These are phyloP conservation scores for Diloba caeruleocephala DNA, from an alignment of 2,888 invertebrate species.

Conservation along the genomic window DNA sequence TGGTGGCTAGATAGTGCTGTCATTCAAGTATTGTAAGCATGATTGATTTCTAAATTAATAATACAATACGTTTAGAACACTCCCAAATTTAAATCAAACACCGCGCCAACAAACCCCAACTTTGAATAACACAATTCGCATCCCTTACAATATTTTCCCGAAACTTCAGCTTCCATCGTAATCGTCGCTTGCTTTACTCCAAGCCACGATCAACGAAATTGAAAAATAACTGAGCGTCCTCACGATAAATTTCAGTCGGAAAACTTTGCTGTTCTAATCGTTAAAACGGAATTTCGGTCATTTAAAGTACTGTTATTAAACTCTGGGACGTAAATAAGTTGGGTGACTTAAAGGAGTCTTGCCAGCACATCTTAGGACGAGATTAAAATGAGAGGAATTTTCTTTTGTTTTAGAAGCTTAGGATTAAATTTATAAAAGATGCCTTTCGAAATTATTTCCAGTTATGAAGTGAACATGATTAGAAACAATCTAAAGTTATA, in stretches of 20 bases:
- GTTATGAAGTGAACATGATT: too few species aligned
- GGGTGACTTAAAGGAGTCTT: slow-evolving; percentile 45
- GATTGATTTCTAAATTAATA: too few species aligned
- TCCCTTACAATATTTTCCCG: slow-evolving; percentile 60
- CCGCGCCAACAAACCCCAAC: slow-evolving; percentile 8
- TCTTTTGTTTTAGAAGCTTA: slow-evolving; percentile 41
- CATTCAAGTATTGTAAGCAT: too few species aligned
- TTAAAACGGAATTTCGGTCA: slow-evolving; percentile 71
- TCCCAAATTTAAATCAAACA: slow-evolving; percentile 28
- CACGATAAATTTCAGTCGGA: slow-evolving; percentile 74
- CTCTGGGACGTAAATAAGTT: slow-evolving; percentile 65
- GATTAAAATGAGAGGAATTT: slow-evolving; percentile 48
- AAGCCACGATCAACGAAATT: slow-evolving; percentile 79
- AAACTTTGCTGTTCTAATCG: slow-evolving; percentile 75
- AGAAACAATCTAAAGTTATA: too few species aligned
- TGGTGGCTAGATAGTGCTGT: too few species aligned
- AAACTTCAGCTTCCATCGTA: slow-evolving; percentile 70
- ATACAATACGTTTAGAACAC: too few species aligned
- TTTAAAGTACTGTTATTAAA: slow-evolving; percentile 71
- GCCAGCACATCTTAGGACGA: slow-evolving; percentile 42
- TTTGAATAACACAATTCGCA: slow-evolving; percentile 40
- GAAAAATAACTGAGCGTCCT: slow-evolving; percentile 85
- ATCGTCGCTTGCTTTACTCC: slow-evolving; percentile 75
- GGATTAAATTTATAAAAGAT: neutral
- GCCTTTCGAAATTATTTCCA: too few species aligned